Base-by-base conservation (phyloP, 2,888 invertebrate genomes). In the Blastobasis lacticolella region DNA sequence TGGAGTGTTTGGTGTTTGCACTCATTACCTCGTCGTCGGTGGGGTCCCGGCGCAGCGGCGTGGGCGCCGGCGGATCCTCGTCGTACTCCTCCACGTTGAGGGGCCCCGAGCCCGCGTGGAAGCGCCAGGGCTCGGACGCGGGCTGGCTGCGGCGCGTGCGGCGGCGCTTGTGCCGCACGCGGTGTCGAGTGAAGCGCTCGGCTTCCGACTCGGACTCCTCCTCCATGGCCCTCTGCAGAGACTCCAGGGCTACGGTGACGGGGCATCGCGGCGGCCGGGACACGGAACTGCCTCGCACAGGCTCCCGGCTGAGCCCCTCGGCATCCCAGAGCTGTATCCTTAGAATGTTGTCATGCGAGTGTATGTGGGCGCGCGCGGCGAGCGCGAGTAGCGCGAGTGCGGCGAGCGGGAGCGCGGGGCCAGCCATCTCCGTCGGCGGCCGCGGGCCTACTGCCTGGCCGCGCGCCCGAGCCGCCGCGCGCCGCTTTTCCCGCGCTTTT, bases 31-130 rank as follows among this genome's bases (percentile, higher is more conserved):
- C 80, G 64, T 78, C 75, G 55, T 77, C 77, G 60, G 78, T 73
- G 55, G 75, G 76, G 59, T 75, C 79, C 73, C 82, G 84, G 50
- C 78, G 84, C 69, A 80, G 80, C 64, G 75, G 74, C 84, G 82
- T 76, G 71, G 87, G 85, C 58, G 79, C 78, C 70, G 89, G 87
- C 70, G 85, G 88, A 66, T 88, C 81, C 57, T 88, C 83, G 64
- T 90, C 87, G 78, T 83, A 90, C 71, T 83, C 88, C 59, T 77
- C 81, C 58, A 89, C 88, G 75, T 88, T 90, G 73, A 86, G 73
- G 73, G 85, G 66, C 69, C 78, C 75, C 63, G 85, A 78, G 58
- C 90, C 90, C 61, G 80, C 71, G 66, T 89, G 89, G 74, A 89
- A 89, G 75, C 88, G 81, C 90, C 90, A 89, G 58, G 86, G 89